These are phyloP conservation scores for Bucorvus abyssinicus DNA, from an alignment of 2,797 vertebrate species.

Conservation along the genomic window DNA sequence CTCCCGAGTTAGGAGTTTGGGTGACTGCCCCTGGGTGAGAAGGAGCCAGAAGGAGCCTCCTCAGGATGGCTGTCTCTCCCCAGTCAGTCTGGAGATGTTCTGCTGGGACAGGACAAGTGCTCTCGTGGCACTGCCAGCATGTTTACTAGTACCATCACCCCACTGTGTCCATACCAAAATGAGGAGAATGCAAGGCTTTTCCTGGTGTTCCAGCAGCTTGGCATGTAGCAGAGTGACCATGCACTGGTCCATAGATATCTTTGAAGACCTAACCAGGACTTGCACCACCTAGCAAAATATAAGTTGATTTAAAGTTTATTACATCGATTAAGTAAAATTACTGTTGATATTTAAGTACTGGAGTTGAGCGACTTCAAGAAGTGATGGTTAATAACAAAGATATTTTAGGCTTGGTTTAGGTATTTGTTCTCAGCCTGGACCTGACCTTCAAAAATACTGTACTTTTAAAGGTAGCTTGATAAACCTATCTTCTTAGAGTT, in stretches of 20 bases:
- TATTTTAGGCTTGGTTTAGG: background rate
- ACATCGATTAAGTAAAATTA: background rate
- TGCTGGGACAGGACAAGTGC: background rate
- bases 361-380: background rate
- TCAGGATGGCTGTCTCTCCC: too few relatives aligned
- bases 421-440: background rate
- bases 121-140: too few relatives aligned
- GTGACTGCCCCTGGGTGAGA: background rate
- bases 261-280: background rate
- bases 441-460: background rate
- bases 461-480: background rate
- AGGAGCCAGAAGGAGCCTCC: background rate
- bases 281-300: background rate
- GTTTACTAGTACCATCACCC: background rate
- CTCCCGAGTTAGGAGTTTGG: too few relatives aligned
- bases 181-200: background rate
- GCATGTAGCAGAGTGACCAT: background rate
- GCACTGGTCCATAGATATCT: background rate
- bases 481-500: background rate
- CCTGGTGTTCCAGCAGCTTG: background rate
- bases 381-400: rapidly evolving
- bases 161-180: background rate
- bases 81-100: background rate
- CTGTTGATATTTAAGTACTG: background rate
- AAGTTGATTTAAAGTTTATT: background rate